Percentiles rank a stretch among this genome's conserved stretches.
Conservation (phyloP, 2,113 vertebrate species). For the Bujurquina vittata region DNA sequence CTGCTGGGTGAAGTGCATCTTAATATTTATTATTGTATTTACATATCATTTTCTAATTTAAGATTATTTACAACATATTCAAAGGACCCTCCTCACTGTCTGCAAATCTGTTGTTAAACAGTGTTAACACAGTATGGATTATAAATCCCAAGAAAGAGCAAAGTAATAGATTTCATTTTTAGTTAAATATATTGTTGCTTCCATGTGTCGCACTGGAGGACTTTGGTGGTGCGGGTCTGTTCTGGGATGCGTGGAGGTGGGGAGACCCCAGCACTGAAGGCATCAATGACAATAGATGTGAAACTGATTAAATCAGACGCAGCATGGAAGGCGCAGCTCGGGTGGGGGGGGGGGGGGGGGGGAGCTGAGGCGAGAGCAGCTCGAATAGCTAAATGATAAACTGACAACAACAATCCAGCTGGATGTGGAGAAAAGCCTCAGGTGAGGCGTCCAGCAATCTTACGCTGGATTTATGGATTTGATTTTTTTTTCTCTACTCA, state of each 20-base stretch:
- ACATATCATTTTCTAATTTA: background rate
- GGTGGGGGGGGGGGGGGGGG: too few species aligned
- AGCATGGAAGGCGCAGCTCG: too few species aligned
- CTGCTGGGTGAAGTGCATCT: background rate
- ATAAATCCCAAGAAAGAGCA: background rate
- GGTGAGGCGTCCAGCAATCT: rapidly evolving
- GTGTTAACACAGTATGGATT: background rate
- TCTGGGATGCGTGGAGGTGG: background rate
- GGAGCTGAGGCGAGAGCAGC: background rate
- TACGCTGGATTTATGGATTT: background rate
- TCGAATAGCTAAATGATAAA: background rate
- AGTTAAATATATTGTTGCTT: background rate
- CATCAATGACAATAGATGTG: background rate
- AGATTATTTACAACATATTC: background rate
- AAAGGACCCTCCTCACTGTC: rapidly evolving
- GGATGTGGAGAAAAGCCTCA: background rate
- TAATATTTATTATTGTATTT: background rate
- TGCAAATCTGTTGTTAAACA: background rate
- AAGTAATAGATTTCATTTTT: background rate
- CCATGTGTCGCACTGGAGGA: rapidly evolving
- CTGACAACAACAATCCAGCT: too few species aligned
- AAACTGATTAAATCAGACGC: background rate
- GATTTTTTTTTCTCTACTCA: background rate
- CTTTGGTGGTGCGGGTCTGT: background rate
- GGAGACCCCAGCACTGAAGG: background rate